phyloP scores from a whole-genome alignment of 2,797 vertebrate genomes.

The Neostethus bicornis region DNA sequence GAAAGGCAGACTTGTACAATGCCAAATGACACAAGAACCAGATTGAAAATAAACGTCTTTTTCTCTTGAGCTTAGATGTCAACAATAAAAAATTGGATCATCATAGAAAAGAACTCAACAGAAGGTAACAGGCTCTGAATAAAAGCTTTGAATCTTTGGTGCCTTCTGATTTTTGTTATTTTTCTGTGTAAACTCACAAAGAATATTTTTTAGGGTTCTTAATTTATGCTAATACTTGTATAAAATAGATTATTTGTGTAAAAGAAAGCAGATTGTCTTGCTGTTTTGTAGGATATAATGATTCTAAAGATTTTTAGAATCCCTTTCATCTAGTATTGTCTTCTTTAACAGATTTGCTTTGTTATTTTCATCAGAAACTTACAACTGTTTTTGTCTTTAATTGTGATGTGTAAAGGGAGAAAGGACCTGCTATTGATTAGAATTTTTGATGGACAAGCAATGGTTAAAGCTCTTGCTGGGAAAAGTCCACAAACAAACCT shows the following conservation, averaged over 20 bases:
- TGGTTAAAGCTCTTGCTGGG: not conserved
- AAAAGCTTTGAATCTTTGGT: not conserved
- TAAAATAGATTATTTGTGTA: not conserved
- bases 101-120: not conserved
- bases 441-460: too few species aligned
- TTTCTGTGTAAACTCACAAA: not conserved
- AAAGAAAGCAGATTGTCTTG: not conserved
- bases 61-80: not conserved
- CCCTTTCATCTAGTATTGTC: not conserved
- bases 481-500: too few species aligned
- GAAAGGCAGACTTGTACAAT: not conserved
- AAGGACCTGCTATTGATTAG: too few species aligned
- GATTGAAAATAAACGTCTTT: not conserved
- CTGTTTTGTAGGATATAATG: not conserved
- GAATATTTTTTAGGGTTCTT: not conserved
- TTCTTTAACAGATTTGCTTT: not conserved
- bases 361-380: not conserved
- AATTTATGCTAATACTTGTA: too few species aligned
- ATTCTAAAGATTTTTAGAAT: not conserved
- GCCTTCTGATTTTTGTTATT: not conserved
- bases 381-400: not conserved
- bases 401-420: not conserved
- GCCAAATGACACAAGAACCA: not conserved
- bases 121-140: not conserved
- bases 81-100: not conserved